These are phyloP conservation scores for Aeoliscus strigatus DNA, from an alignment of 2,797 vertebrate genomes.

Conservation along the genomic window DNA sequence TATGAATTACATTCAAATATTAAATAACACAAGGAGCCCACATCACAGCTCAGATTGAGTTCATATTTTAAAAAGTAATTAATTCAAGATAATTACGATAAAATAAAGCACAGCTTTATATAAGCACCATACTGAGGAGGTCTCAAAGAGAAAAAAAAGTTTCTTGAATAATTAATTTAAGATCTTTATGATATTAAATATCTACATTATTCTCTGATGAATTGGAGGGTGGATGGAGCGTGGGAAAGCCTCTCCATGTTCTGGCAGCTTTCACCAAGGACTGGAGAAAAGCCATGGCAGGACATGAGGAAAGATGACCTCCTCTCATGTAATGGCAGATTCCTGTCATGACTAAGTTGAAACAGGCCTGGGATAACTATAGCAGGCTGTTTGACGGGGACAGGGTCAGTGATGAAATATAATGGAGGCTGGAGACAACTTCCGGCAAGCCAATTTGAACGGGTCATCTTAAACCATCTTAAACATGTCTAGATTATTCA, in stretches of 20 bases:
- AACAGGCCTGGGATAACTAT: slow-evolving; percentile 63
- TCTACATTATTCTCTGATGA: slow-evolving; percentile 28
- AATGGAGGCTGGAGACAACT: slow-evolving; percentile 23
- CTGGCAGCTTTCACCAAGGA: slow-evolving; percentile 40
- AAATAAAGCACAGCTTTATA: slow-evolving; percentile 13
- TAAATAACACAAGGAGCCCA: not conserved
- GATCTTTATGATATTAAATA: slow-evolving; percentile 22
- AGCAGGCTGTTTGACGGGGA: slow-evolving; percentile 36
- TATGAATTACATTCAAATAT: not conserved
- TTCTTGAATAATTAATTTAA: slow-evolving; percentile 16
- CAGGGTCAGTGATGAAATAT: slow-evolving; percentile 35
- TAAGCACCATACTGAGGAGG: slow-evolving; percentile 4
- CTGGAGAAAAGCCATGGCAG: slow-evolving; percentile 25
- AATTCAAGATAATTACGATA: slow-evolving; percentile 1
- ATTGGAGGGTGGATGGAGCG: slow-evolving; percentile 11
- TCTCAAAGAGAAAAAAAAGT: slow-evolving; percentile 17
- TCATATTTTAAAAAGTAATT: slow-evolving; percentile 2
- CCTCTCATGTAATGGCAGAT: slow-evolving; percentile 69
- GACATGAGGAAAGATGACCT: slow-evolving; percentile 53
- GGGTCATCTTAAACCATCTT: slow-evolving; percentile 1
- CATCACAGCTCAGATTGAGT: no score
- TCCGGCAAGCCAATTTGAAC: slow-evolving; percentile 13
- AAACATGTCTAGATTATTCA: no score
- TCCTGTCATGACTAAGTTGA: slow-evolving; percentile 64
- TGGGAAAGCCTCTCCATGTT: slow-evolving; percentile 51